Conservation (phyloP, 2,888 invertebrate genomes). For the Morpho helenor region DNA sequence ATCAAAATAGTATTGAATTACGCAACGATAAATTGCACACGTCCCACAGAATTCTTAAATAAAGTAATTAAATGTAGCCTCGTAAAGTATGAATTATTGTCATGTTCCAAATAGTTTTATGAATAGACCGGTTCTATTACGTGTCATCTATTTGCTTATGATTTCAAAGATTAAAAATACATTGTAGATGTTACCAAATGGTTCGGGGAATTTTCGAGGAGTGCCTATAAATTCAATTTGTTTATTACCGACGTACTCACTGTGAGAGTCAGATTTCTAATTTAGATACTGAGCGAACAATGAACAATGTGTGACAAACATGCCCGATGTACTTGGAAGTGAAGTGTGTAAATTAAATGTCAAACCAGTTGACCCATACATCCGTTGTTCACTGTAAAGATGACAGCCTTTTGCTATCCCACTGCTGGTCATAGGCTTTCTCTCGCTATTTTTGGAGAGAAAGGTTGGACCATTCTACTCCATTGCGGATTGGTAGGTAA, state of each 20-base stretch:
- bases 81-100: neutral
- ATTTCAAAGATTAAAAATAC: conserved; percentile 4
- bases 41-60: too few relatives aligned
- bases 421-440: too few relatives aligned
- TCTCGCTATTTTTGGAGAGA: too few relatives aligned
- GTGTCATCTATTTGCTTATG: neutral
- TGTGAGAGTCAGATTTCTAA: conserved; percentile 20
- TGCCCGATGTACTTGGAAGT: conserved; percentile 6
- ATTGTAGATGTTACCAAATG: neutral
- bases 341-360: conserved; percentile 21
- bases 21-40: too few relatives aligned
- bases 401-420: too few relatives aligned
- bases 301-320: conserved; percentile 15
- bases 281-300: conserved; percentile 17
- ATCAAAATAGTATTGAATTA: too few relatives aligned
- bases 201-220: conserved; percentile 16
- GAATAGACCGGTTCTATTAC: neutral
- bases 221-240: conserved; percentile 13
- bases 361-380: conserved; percentile 31
- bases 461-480: too few relatives aligned
- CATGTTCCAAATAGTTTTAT: neutral
- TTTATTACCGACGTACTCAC: conserved; percentile 10
- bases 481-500: too few relatives aligned
- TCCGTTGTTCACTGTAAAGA: conserved; percentile 18
- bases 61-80: neutral